Evolutionary conservation across 2,113 vertebrate genomes (phyloP).

Genomic region (Synodontis membranacea): DNA sequence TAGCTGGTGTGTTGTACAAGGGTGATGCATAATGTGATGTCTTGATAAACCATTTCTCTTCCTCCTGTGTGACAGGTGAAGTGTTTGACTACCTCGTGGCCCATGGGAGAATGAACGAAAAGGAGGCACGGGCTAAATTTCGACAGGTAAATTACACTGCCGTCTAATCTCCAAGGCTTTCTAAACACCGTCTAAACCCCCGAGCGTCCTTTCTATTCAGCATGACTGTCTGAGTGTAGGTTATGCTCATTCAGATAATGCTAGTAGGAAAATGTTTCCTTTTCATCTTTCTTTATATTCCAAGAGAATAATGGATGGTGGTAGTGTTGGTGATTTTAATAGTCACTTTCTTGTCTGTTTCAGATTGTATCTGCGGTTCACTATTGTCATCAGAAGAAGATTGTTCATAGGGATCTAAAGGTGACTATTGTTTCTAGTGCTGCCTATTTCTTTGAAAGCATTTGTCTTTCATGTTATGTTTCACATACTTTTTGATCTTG

Average conservation of each 20-base stretch:
- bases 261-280: background rate
- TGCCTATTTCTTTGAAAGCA: conserved; percentile 76
- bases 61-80: conserved; percentile 67
- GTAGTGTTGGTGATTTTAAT: background rate
- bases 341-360: background rate
- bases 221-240: background rate
- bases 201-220: background rate
- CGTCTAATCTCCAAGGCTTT: background rate
- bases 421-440: conserved; percentile 81
- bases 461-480: background rate
- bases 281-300: background rate
- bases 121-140: conserved; percentile 85
- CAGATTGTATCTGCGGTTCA: conserved; percentile 93
- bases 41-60: background rate
- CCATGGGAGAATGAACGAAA: conserved; percentile 94
- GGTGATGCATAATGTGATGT: background rate
- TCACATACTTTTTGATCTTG: background rate
- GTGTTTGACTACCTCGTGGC: conserved; percentile 95
- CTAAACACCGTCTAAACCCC: too few relatives aligned
- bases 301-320: background rate
- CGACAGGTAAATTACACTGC: conserved; percentile 66
- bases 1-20: background rate
- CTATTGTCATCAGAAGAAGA: conserved; percentile 94
- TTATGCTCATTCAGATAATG: background rate
- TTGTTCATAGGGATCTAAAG: conserved; percentile 92